Percentiles rank a stretch among this genome's conserved stretches.
These are phyloP conservation scores for Eudemis profundana DNA, from an alignment of 2,888 invertebrate genomes.

Conservation along the genomic window DNA sequence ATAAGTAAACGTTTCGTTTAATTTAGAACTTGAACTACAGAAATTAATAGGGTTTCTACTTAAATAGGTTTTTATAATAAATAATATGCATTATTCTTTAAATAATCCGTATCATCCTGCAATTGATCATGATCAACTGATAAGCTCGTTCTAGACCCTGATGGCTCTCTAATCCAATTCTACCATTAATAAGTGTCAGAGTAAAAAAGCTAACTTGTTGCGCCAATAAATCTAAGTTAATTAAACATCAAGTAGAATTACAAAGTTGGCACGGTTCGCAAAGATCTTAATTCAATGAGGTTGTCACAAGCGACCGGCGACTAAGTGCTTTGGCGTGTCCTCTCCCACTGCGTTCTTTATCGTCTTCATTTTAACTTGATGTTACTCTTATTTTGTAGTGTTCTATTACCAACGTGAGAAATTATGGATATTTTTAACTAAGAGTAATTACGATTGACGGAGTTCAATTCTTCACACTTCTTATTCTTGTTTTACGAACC, in stretches of 20 bases:
- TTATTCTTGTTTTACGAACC: too few relatives aligned
- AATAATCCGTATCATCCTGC: too few relatives aligned
- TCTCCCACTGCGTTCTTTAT: slow-evolving; percentile 64
- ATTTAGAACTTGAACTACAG: not conserved
- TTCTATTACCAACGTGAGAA: slow-evolving; percentile 49
- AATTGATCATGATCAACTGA: not conserved
- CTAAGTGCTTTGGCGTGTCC: slow-evolving; percentile 73
- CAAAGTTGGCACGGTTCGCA: slow-evolving; percentile 50
- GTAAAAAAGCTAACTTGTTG: slow-evolving; percentile 17
- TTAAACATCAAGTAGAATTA: slow-evolving; percentile 51
- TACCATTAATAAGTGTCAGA: slow-evolving; percentile 2
- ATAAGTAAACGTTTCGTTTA: too few relatives aligned
- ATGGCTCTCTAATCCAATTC: not conserved
- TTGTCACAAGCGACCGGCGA: slow-evolving; percentile 56
- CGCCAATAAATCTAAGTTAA: slow-evolving; percentile 56
- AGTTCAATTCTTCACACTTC: not conserved
- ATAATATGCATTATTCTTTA: too few relatives aligned
- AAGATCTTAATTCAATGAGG: slow-evolving; percentile 58
- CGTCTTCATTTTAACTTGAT: slow-evolving; percentile 57
- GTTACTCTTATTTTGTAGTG: slow-evolving; percentile 64
- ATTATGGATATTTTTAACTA: slow-evolving; percentile 8
- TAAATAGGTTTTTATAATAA: too few relatives aligned
- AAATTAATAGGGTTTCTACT: too few relatives aligned
- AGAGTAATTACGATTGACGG: slow-evolving; percentile 3
- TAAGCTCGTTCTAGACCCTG: not conserved